phyloP scores from a whole-genome alignment of 2,113 vertebrate genomes.

The Myotis brandtii region DNA sequence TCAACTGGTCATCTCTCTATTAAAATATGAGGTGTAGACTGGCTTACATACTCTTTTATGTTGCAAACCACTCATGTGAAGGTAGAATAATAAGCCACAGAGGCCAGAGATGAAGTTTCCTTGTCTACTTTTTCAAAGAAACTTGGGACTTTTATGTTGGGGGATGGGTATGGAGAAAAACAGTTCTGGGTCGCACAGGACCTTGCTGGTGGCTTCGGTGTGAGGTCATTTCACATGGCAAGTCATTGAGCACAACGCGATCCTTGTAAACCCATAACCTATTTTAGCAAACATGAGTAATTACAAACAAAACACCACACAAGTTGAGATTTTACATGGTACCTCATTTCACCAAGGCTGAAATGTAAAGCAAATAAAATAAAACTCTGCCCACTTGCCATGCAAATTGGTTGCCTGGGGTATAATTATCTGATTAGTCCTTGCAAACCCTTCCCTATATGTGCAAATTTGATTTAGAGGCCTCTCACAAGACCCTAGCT shows the following conservation, averaged over 20 bases:
- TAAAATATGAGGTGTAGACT: constrained; percentile 58
- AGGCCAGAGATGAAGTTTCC: constrained; percentile 38
- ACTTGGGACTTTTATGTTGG: neutral
- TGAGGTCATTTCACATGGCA: constrained; percentile 67
- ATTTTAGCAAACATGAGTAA: constrained; percentile 50
- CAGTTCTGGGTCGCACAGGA: neutral
- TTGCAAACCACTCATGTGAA: neutral
- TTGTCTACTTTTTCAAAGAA: constrained; percentile 33
- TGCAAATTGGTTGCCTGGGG: constrained; percentile 62
- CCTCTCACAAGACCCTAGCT: neutral
- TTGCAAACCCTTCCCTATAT: constrained; percentile 55
- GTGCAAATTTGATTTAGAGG: constrained; percentile 59
- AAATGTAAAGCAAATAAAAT: constrained; percentile 74
- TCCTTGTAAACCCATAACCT: constrained; percentile 54
- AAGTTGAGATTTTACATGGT: constrained; percentile 45
- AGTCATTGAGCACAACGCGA: constrained; percentile 5
- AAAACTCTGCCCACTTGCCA: constrained; percentile 51
- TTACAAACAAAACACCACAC: constrained; percentile 62
- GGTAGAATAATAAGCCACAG: neutral
- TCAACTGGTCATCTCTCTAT: constrained; percentile 62
- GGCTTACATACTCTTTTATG: constrained; percentile 48
- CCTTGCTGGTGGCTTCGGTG: neutral
- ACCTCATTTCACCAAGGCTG: constrained; percentile 49
- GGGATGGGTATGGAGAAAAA: neutral
- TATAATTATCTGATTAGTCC: constrained; percentile 73